Evolutionary conservation across 2,797 vertebrate genomes (phyloP), one percentile per base, ranked within the genome.

Genomic region (Falco berigora): DNA sequence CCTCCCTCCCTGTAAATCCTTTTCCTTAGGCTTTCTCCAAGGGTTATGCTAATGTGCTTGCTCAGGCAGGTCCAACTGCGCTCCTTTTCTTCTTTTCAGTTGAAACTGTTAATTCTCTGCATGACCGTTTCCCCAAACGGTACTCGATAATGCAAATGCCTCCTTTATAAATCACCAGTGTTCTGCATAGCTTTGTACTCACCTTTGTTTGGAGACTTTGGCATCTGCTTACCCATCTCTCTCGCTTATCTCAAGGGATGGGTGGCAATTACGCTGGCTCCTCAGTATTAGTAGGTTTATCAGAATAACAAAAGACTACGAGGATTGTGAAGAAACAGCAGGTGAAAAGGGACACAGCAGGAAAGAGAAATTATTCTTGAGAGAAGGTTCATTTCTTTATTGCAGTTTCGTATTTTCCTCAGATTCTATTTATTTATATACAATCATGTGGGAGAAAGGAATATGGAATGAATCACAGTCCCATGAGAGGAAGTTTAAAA

Each of bases 101-200:
- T 59, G 44, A 79, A 91, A 52, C 67, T 93, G 76, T 38, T 91
- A 80, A 85, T 92, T 92, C 86, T 77, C 76, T 87, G 86, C 93
- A 85, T 94, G 71, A 55, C 61, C 3, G 0, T 87, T 95, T 89
- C 91, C 52, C 88, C 23, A 93, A 94, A 64, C 94, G 87, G 56
- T 16, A 77, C 92, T 93, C 8, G 7, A 96, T 95, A 96, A 96
- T 36, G 84, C 77, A 89, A 95, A 95, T 93, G 81, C 9, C 86
- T 63, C 77, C 94, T 89, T 94, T 75, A 93, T 92, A 96, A 96
- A 93, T 85, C 91, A 80, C 52, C 8, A 2, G 20, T 22, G 71
- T 71, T 94, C 86, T 93, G 94, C 94, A 96, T 74, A 92, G 84
- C 96, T 96, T 95, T 97, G 92, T 92, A 92, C 56, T 95, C 77